Base-by-base conservation (phyloP, 2,113 vertebrate species). In the Dromiciops gliroides region DNA sequence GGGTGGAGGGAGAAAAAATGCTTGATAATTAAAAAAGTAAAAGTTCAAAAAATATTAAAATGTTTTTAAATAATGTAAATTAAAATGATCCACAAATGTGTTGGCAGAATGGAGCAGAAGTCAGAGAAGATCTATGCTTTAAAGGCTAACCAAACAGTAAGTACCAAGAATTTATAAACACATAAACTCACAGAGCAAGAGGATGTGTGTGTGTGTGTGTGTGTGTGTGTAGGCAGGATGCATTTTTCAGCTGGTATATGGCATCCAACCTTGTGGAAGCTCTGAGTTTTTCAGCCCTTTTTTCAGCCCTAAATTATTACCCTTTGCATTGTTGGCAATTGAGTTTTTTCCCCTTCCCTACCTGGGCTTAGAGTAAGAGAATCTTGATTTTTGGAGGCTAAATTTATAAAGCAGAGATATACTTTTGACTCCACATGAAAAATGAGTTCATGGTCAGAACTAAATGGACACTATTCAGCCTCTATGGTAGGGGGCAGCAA, bases 281-380 rank as follows among this genome's bases (percentile, higher is more conserved):
- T 89, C 89, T 95, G 51, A 26, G 88, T 88, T 97, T 94, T 94
- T 94, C 90, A 52, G n/a, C n/a, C n/a, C n/a, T n/a, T n/a, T n/a
- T n/a, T n/a, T n/a, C n/a, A n/a, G n/a, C n/a, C n/a, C n/a, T n/a
- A n/a, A n/a, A n/a, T 88, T 89, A 53, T 53, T 90, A 52, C 26
- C 90, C 56, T 93, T 53, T n/a, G n/a, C 53, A 26, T 93, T 90
- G 94, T 44, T 89, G 89, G 94, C 94, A 96, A 49, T 50, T 91
- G 89, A 97, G 25, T 28, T 89, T 94, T 95, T 44, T 75, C 51
- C 89, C 67, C 94, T 90, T 96, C 93, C 75, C 16, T 44, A 1
- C 37, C 14, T 44, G 6, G 16, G 6, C 67, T 90, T 83, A 96
- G 88, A 52, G n/a, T 90, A 94, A 93, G n/a, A 92, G 16, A 95